Evolutionary conservation across 2,797 vertebrate species (phyloP), one percentile per base, ranked within the genome.

Genomic region (Sebastes steindachneri): DNA sequence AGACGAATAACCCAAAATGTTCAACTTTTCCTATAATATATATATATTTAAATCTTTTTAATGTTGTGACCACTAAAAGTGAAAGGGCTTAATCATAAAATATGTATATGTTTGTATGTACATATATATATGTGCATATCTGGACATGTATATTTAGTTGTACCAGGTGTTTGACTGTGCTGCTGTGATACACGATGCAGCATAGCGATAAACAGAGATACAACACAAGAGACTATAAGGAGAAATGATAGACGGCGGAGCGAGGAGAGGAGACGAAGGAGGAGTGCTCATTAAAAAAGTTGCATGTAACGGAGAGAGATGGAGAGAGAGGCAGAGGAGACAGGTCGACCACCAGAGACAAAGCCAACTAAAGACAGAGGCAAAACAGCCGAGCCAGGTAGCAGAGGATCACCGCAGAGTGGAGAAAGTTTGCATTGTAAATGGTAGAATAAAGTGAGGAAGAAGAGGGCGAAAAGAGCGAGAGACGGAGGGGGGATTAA

Each of bases 281-380:
- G 57, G 73, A 71, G 76, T 26, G 76, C 86, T 90, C 86, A 91
- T 93, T 86, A 92, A 93, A 89, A 78, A 87, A 79, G 73, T 69
- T 87, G 83, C 64, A 74, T 74, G 73, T 60, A 76, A 79, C 45
- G 7, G 73, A 57, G 53, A 75, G 68, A 79, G 64, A 79, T 37
- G 59, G 48, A 83, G 55, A 74, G 63, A 72, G 77, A 62, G 57
- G 67, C 37, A 68, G 80, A 71, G 79, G 63, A 84, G 89, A 93
- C 92, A 89, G 87, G 88, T 82, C 81, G 90, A 94, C 93, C 94
- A 93, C 91, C 82, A 93, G 92, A 94, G 93, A 94, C 91, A 88
- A 79, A 83, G 78, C 73, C 83, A 89, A 91, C 91, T 83, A 93
- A 92, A 90, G 89, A 77, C 80, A 69, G 58, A 86, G 54, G 70